These are phyloP conservation scores for Salvelinus alpinus DNA, from an alignment of 2,113 vertebrate genomes.

Conservation along the genomic window DNA sequence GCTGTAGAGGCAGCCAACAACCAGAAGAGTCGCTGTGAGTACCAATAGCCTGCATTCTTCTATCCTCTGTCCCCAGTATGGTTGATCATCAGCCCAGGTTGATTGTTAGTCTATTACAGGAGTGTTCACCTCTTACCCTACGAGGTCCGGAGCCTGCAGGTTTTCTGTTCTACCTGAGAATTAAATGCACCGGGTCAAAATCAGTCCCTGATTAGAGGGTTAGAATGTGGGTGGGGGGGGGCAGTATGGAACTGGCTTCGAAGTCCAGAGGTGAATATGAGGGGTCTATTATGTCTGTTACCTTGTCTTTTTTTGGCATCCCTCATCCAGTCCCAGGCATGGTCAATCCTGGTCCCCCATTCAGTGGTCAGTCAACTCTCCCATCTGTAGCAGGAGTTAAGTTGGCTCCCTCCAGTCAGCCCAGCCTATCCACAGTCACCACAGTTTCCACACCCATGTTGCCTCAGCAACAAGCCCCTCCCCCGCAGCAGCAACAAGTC, in stretches of 20 bases:
- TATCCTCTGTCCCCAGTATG: constrained; percentile 18
- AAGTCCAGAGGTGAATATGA: too few species aligned
- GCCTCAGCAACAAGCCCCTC: constrained; percentile 64
- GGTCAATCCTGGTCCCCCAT: constrained; percentile 64
- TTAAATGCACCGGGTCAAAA: too few species aligned
- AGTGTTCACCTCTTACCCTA: too few species aligned
- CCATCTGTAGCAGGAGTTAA: constrained; percentile 60
- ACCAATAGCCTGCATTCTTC: constrained; percentile 3
- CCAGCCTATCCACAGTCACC: constrained; percentile 81
- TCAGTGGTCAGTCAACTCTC: constrained; percentile 70
- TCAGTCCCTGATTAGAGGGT: too few species aligned
- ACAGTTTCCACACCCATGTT: constrained; percentile 72
- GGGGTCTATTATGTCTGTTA: background rate
- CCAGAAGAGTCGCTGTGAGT: constrained; percentile 87
- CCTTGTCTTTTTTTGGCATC: background rate
- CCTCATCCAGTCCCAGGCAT: constrained; percentile 57
- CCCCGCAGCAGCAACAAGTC: constrained; percentile 59
- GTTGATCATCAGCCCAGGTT: background rate
- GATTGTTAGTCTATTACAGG: background rate
- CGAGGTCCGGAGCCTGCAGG: too few species aligned
- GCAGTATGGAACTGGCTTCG: too few species aligned
- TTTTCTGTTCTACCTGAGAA: too few species aligned
- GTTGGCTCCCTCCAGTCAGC: constrained; percentile 65
- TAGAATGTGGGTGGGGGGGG: too few species aligned
- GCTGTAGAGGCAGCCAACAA: constrained; percentile 82